Evolutionary conservation across 2,888 invertebrate genomes (phyloP).

Genomic region (Coecobrya sp.): DNA sequence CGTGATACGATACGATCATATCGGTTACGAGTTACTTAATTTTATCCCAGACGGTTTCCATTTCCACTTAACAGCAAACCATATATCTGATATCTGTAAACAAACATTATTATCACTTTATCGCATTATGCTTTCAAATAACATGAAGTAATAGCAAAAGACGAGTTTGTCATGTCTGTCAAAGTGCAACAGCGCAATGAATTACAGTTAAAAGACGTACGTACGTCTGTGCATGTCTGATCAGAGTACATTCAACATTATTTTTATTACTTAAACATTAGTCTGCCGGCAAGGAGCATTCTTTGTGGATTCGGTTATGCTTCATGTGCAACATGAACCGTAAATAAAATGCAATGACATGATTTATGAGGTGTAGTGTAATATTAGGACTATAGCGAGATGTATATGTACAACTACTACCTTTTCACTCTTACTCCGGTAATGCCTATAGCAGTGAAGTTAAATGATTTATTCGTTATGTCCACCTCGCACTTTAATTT

Average conservation of each 20-base stretch:
- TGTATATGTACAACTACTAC: neutral
- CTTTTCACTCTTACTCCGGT: neutral
- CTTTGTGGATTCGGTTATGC: conserved; percentile 1
- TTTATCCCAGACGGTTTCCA: conserved; percentile 3
- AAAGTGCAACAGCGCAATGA: neutral
- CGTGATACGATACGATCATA: neutral
- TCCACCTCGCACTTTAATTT: conserved; percentile 65
- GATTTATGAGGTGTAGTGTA: conserved; percentile 42
- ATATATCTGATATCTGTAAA: neutral
- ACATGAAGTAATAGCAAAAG: neutral
- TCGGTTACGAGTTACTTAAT: neutral
- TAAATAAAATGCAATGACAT: conserved; percentile 55
- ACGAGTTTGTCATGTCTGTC: neutral
- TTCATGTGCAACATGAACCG: conserved; percentile 27
- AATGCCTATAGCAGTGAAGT: neutral
- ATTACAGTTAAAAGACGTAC: neutral
- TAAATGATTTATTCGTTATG: conserved; percentile 64
- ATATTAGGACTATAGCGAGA: neutral
- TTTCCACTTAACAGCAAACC: conserved; percentile 1
- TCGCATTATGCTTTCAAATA: conserved; percentile 17
- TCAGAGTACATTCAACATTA: neutral
- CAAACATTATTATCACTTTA: conserved; percentile 15
- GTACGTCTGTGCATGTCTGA: neutral
- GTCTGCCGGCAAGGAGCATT: neutral
- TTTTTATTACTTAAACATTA: neutral